Evolutionary conservation across 2,113 vertebrate genomes (phyloP), one percentile per base, ranked within the genome.

Genomic region (Hipposideros armiger): DNA sequence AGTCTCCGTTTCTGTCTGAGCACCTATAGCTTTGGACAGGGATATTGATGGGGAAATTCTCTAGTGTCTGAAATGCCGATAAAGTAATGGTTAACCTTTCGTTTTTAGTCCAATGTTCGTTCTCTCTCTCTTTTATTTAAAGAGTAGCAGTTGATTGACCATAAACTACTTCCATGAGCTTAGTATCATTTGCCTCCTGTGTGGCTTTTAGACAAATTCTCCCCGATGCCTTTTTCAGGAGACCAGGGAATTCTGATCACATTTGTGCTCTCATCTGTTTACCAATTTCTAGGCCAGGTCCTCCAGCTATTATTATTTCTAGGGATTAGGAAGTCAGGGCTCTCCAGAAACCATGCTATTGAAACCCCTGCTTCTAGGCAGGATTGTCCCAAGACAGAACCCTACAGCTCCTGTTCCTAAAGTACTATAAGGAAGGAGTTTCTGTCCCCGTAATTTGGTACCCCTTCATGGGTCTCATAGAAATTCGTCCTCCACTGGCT

Each of bases 21-120:
- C 22, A 64, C 64, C 78, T 32, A 1, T 19, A 60, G 17, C 88
- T 96, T 56, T 91, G 45, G 28, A 60, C 24, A 42, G 50, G 47
- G 42, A 36, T 67, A 17, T 17, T 78, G 50, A 73, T 74, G 62
- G 13, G 73, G 11, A 82, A 62, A 64, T 91, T 92, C 60, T 86
- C 32, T 69, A 14, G 40, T 58, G 36, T 86, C 87, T 95, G 50
- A 92, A 91, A 87, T 88, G 82, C 47, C 67, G 20, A 9, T 93
- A 47, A 84, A 90, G 10, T 52, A 86, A 66, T 40, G 15, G 11
- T 40, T 15, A 36, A 45, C 26, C 56, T 84, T 28, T 93, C 66
- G 56, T 69, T 91, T 91, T 82, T 52, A 82, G 45, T 82, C 40
- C 15, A 14, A 5, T n/a, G 87, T 92, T 90, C 87, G 52, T 89